Evolutionary conservation across 2,797 vertebrate species (phyloP).

Genomic region (Calcarius lapponicus): DNA sequence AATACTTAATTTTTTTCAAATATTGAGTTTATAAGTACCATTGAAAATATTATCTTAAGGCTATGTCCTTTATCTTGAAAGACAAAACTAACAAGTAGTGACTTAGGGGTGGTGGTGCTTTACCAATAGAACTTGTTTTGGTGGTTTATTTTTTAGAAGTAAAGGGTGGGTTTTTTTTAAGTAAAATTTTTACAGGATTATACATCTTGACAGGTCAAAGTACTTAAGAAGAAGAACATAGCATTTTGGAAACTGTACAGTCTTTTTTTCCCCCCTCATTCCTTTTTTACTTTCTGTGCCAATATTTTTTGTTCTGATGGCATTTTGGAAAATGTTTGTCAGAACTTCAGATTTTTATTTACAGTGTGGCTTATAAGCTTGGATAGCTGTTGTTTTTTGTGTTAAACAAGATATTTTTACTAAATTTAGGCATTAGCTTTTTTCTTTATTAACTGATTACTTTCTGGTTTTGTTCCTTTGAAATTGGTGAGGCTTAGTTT

Average conservation of each 20-base stretch:
- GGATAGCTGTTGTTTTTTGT: conserved; percentile 53
- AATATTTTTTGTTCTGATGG: conserved; percentile 62
- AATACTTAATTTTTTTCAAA: conserved; percentile 27
- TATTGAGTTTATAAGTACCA: conserved; percentile 13
- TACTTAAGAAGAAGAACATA: conserved; percentile 39
- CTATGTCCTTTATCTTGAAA: neutral
- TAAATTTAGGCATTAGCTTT: conserved; percentile 55
- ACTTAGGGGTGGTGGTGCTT: neutral
- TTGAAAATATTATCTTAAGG: neutral
- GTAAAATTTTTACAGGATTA: conserved; percentile 59
- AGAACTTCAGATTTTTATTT: conserved; percentile 40
- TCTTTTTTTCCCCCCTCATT: conserved; percentile 38
- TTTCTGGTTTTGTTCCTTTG: conserved; percentile 29
- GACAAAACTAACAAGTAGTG: conserved; percentile 43
- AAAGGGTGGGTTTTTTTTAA: neutral
- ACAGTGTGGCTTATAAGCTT: conserved; percentile 47
- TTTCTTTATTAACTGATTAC: neutral
- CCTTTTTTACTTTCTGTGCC: conserved; percentile 70
- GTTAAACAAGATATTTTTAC: conserved; percentile 17
- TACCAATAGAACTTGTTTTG: neutral
- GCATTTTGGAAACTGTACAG: conserved; percentile 47
- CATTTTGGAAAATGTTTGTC: conserved; percentile 48
- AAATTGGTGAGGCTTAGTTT: conserved; percentile 27
- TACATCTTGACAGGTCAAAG: conserved; percentile 54
- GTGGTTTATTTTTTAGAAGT: neutral